Evolutionary conservation across 2,888 invertebrate species (phyloP).

Genomic region (Harmothoe impar): DNA sequence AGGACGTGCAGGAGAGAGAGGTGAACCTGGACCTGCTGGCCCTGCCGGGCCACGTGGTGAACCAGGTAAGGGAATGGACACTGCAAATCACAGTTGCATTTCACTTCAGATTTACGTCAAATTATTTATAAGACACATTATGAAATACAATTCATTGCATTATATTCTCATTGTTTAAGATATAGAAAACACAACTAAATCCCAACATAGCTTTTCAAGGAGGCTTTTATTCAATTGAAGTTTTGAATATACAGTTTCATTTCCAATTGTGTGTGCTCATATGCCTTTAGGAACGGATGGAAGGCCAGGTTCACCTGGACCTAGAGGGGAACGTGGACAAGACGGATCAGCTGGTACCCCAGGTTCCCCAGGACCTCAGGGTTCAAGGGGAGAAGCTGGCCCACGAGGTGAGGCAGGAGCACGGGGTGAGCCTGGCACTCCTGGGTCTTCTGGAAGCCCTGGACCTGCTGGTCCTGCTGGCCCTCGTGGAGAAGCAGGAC

Average conservation of each 20-base stretch:
- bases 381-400: constrained; percentile 56
- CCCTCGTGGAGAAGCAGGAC: constrained; percentile 66
- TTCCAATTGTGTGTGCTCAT: too few species aligned
- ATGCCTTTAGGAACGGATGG: constrained; percentile 52
- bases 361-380: constrained; percentile 66
- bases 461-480: constrained; percentile 66
- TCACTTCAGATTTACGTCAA: too few species aligned
- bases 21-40: constrained; percentile 59
- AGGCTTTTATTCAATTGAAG: too few species aligned
- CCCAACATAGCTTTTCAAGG: too few species aligned
- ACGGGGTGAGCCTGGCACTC: constrained; percentile 47
- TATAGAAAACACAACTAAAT: too few species aligned
- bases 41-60: constrained; percentile 65
- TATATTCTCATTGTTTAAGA: too few species aligned
- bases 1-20: constrained; percentile 55
- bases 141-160: too few species aligned
- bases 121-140: too few species aligned
- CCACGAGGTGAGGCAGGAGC: not conserved
- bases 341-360: constrained; percentile 66
- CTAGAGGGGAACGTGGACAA: constrained; percentile 61
- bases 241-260: too few species aligned
- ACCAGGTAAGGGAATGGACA: constrained; percentile 31
- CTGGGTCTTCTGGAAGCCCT: constrained; percentile 65
- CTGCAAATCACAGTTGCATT: too few species aligned
- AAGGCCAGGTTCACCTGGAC: constrained; percentile 59